phyloP scores from a whole-genome alignment of 2,113 vertebrate genomes.

The Paradoxurus hermaphroditus region DNA sequence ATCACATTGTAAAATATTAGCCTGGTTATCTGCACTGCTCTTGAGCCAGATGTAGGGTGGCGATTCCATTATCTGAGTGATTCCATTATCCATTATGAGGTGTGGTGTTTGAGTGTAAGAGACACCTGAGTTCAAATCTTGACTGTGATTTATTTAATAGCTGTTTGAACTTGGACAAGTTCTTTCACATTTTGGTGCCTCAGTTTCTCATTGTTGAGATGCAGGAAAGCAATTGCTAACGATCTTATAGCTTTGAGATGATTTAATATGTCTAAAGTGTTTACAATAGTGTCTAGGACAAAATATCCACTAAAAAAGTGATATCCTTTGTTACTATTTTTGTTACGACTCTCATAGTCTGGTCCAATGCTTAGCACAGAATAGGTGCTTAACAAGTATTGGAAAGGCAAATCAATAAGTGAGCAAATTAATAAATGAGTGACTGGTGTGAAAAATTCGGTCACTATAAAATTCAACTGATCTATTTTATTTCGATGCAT shows the following conservation, averaged over 20 bases:
- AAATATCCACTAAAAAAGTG: not conserved
- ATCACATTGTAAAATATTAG: not conserved
- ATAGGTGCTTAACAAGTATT: not conserved
- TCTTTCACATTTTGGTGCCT: not conserved
- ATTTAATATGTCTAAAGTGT: not conserved
- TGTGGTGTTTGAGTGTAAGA: not conserved
- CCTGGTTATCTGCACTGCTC: too few species aligned
- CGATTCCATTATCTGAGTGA: not conserved
- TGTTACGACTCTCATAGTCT: not conserved
- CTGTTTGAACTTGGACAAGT: not conserved
- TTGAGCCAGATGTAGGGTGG: not conserved
- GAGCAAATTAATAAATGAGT: not conserved
- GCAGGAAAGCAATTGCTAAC: not conserved
- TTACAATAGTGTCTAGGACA: not conserved
- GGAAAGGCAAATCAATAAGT: not conserved
- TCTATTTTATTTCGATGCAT: not conserved
- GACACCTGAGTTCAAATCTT: not conserved
- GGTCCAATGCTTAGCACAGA: not conserved
- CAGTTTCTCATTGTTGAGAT: not conserved
- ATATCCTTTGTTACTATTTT: not conserved
- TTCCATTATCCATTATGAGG: too few species aligned
- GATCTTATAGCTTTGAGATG: not conserved
- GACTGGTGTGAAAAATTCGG: not conserved
- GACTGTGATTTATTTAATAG: not conserved
- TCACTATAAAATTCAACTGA: not conserved